A percentile compares a stretch with the other conserved stretches of the same genome.
Evolutionary conservation across 2,888 invertebrate genomes (phyloP).

Genomic region (Clanis bilineata): DNA sequence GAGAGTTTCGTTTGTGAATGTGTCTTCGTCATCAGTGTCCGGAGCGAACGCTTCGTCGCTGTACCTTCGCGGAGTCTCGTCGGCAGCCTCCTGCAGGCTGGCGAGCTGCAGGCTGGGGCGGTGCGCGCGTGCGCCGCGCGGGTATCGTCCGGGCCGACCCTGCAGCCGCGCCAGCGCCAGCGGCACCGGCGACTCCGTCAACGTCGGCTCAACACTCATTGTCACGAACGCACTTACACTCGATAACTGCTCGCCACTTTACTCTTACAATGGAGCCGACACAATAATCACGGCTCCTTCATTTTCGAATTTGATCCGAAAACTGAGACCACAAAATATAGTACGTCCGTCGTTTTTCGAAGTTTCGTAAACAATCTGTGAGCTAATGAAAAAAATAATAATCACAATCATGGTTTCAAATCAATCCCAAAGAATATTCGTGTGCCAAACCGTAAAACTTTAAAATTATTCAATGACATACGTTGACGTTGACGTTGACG

Average conservation of each 20-base stretch:
- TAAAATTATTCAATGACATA: neutral
- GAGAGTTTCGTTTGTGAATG: conserved; percentile 57
- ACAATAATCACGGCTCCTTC: conserved; percentile 57
- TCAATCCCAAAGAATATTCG: conserved; percentile 29
- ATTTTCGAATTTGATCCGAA: conserved; percentile 47
- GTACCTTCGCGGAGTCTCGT: conserved; percentile 69
- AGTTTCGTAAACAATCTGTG: conserved; percentile 26
- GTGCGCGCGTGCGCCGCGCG: conserved; percentile 61
- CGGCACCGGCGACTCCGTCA: conserved; percentile 77
- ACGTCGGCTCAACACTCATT: conserved; percentile 74
- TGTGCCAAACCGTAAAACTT: conserved; percentile 36
- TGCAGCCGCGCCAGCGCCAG: conserved; percentile 71
- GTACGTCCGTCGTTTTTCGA: conserved; percentile 33
- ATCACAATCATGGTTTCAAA: conserved; percentile 18
- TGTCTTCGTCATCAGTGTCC: conserved; percentile 70
- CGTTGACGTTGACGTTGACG: too few species aligned
- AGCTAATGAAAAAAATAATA: neutral
- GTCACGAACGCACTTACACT: conserved; percentile 49
- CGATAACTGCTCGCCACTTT: conserved; percentile 46
- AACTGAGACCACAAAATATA: conserved; percentile 38
- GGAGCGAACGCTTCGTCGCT: conserved; percentile 63
- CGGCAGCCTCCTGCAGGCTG: conserved; percentile 70
- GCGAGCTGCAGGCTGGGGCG: conserved; percentile 73
- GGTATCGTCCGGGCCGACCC: conserved; percentile 54
- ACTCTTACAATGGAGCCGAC: conserved; percentile 35